Evolutionary conservation across 2,113 vertebrate species (phyloP).

Genomic region (Cephalopterus ornatus): DNA sequence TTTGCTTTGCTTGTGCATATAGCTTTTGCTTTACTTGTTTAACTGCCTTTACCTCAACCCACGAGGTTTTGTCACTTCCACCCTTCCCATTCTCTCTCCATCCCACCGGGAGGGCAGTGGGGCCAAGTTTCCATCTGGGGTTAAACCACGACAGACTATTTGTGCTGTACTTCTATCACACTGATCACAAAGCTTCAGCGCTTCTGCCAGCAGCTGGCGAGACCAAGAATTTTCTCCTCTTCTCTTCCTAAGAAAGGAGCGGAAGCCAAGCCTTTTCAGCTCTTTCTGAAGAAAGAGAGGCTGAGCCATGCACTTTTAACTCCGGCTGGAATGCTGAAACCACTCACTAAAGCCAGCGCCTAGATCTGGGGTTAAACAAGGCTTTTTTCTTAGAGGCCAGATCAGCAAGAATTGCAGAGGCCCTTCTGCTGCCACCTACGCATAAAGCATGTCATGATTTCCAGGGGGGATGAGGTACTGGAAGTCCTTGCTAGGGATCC

Average conservation of each 20-base stretch:
- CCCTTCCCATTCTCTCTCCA: background rate
- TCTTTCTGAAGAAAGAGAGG: background rate
- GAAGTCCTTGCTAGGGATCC: background rate
- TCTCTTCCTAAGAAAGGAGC: background rate
- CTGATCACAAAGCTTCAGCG: background rate
- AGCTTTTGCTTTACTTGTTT: background rate
- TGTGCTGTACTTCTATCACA: background rate
- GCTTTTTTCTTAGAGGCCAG: background rate
- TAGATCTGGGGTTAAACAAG: background rate
- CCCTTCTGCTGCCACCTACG: background rate
- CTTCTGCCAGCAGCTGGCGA: background rate
- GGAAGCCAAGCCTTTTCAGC: conserved; percentile 19
- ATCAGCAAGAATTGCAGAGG: background rate
- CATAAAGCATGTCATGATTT: background rate
- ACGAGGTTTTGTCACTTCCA: background rate
- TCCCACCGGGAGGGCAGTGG: background rate
- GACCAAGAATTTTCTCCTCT: background rate
- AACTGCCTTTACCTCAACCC: background rate
- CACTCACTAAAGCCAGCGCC: background rate
- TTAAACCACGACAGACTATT: background rate
- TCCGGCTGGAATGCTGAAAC: background rate
- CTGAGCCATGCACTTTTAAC: background rate
- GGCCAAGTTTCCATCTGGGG: background rate
- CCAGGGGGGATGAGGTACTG: background rate
- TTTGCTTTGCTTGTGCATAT: background rate